Base-by-base conservation (phyloP, 2,888 invertebrate species). In the Caenorhabditis sp. region DNA sequence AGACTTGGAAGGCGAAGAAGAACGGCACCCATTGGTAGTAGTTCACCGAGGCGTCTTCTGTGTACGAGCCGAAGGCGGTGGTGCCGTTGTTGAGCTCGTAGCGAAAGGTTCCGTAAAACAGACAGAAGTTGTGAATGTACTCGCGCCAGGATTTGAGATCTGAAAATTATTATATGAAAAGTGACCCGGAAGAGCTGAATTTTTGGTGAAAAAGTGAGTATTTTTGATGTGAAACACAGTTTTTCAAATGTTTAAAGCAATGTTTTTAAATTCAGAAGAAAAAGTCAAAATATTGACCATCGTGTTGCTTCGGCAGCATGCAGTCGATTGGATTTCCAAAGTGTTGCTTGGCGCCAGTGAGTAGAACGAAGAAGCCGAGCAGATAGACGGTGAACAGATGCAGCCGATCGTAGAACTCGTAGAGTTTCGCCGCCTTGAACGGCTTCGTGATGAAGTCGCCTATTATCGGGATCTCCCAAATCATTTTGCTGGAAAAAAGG, bases 311-410 rank as follows among this genome's bases (percentile, higher is more conserved):
- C 12, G 81, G 70, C 10, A 82, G 74, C 69, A 84, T 75, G 61
- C 86, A 86, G 64, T 84, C 77, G 49, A 86, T 86, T 2, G 86
- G 86, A 68, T 86, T 79, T 44, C 86, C 86, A 16, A 86, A 86
- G 41, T 86, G 84, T 51, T 84, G 84, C 35, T 82, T 81, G 28
- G 84, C 79, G 8, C 84, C 82, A 24, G 74, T 80, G 49, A 86
- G 68, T 10, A 86, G 7, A 16, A 79, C 84, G 38, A 81, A 84
- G 19, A 79, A 75, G 5, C 73, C 73, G 19, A 86, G 61, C 51
- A 82, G 19, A 44, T 73, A 81, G 7, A 80, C 79, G 1, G 77
- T 77, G 64, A 70, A 69, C 28, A 81, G 58, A 26, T 84, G 84
- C n/a, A 84, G 74, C 12, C 79, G 73, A 70, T 84, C 84, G 61